These are phyloP conservation scores for Calephelis nemesis DNA, from an alignment of 1,140 invertebrate genomes.

Conservation along the genomic window DNA sequence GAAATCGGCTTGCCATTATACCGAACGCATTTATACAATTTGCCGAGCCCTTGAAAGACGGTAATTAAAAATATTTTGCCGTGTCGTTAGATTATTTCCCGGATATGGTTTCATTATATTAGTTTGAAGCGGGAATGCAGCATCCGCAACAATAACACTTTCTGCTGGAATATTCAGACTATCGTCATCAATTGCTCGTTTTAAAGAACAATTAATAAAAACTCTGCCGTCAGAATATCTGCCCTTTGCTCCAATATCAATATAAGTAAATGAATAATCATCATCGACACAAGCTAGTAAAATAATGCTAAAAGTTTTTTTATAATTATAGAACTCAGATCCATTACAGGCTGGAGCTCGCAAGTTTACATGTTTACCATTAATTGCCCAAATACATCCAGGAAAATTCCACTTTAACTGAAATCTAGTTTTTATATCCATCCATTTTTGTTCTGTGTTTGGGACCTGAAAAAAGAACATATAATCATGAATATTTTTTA, in stretches of 20 bases:
- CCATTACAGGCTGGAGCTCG: background rate
- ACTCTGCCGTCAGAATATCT: slow-evolving; percentile 20
- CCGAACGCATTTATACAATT: background rate
- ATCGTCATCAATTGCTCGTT: slow-evolving; percentile 1
- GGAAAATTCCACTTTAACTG: slow-evolving; percentile 15
- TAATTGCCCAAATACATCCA: background rate
- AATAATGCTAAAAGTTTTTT: background rate
- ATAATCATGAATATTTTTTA: background rate
- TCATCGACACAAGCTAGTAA: slow-evolving; percentile 25
- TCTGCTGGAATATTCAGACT: slow-evolving; percentile 20
- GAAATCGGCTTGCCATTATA: slow-evolving; percentile 13
- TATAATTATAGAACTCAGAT: slow-evolving; percentile 6
- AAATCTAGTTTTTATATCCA: too few relatives aligned
- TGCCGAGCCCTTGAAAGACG: slow-evolving; percentile 5
- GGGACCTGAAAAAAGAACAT: too few relatives aligned
- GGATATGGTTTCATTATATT: slow-evolving; percentile 23
- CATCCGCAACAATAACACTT: slow-evolving; percentile 20
- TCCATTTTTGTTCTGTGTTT: too few relatives aligned
- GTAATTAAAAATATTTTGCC: slow-evolving; percentile 18
- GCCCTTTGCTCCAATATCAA: slow-evolving; percentile 6
- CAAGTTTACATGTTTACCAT: background rate
- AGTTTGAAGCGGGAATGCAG: slow-evolving; percentile 7
- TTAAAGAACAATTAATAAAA: slow-evolving; percentile 16
- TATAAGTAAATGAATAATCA: slow-evolving; percentile 5
- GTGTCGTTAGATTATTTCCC: slow-evolving; percentile 23